Percentiles rank a stretch among this genome's conserved stretches.
Evolutionary conservation across 1,140 invertebrate genomes (phyloP).

Genomic region (Drosophila watanabei): DNA sequence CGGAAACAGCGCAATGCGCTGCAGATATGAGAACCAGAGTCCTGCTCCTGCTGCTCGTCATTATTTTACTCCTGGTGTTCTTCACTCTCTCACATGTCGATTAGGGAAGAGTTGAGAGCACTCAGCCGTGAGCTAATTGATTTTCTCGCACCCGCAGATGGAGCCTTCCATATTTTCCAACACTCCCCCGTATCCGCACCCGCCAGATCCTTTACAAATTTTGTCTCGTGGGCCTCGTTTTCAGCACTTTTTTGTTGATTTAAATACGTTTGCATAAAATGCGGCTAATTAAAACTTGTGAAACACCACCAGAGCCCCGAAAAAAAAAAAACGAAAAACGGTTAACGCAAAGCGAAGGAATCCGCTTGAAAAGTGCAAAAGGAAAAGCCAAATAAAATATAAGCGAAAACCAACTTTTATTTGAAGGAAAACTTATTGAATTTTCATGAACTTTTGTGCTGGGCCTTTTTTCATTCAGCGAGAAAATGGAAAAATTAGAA

Average conservation of each 20-base stretch:
- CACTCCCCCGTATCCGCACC: neutral
- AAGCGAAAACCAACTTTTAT: constrained; percentile 53
- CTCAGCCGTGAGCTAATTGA: constrained; percentile 62
- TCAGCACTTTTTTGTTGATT: constrained; percentile 54
- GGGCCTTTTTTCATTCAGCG: constrained; percentile 4
- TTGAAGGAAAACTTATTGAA: constrained; percentile 72
- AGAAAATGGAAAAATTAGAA: constrained; percentile 7
- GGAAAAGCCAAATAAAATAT: constrained; percentile 30
- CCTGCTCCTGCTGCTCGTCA: neutral
- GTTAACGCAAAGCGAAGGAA: constrained; percentile 29
- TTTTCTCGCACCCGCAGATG: constrained; percentile 60
- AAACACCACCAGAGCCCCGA: constrained; percentile 11
- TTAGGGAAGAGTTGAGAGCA: constrained; percentile 33
- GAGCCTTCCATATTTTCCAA: constrained; percentile 14
- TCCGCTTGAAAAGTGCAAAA: constrained; percentile 17
- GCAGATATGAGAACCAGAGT: constrained; percentile 22
- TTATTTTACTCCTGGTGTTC: neutral
- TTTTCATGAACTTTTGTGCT: constrained; percentile 67
- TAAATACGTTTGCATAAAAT: constrained; percentile 78
- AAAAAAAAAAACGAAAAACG: constrained; percentile 23
- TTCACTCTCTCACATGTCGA: constrained; percentile 25
- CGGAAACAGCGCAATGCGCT: constrained; percentile 42
- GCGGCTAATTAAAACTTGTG: constrained; percentile 80
- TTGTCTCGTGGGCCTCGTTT: constrained; percentile 24
- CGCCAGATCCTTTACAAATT: constrained; percentile 14